A percentile compares a stretch with the other conserved stretches of the same genome.
Conservation (phyloP, 2,888 invertebrate species). For the Tryphoninae sp. region DNA sequence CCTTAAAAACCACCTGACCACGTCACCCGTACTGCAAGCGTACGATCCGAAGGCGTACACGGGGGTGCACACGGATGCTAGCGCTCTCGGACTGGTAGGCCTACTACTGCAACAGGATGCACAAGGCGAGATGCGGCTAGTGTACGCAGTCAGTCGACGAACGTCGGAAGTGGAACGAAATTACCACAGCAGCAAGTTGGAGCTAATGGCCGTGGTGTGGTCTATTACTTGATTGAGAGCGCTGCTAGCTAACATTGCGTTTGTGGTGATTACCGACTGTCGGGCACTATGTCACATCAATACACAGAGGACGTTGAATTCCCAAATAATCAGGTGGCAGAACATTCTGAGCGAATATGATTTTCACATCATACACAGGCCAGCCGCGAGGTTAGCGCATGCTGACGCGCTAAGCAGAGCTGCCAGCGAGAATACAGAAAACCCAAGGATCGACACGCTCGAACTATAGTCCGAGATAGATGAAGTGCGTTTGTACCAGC, state of each 20-base stretch:
- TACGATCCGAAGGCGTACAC: conserved; percentile 23
- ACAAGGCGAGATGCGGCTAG: too few relatives aligned
- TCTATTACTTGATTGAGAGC: not conserved
- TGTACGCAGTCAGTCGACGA: too few relatives aligned
- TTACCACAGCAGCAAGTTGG: conserved; percentile 34
- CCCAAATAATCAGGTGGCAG: not conserved
- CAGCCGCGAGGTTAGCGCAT: too few relatives aligned
- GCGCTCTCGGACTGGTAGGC: conserved; percentile 5
- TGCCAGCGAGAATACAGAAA: too few relatives aligned
- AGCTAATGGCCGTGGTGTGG: not conserved
- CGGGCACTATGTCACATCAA: not conserved
- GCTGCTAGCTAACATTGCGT: conserved; percentile 5
- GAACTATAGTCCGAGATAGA: too few relatives aligned
- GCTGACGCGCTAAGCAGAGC: too few relatives aligned
- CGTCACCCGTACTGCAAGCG: conserved; percentile 1
- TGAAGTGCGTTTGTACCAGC: too few relatives aligned
- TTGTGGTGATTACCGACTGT: conserved; percentile 55
- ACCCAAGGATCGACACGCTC: too few relatives aligned
- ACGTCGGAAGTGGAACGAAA: too few relatives aligned
- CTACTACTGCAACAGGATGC: conserved; percentile 38
- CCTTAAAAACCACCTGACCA: not conserved
- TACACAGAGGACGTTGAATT: not conserved
- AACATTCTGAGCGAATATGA: conserved; percentile 38
- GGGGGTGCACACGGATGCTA: conserved; percentile 47
- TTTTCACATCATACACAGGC: conserved; percentile 9